Percentiles rank a stretch among this genome's conserved stretches.
These are phyloP conservation scores for Chaunax sp. DNA, from an alignment of 2,797 vertebrate species.

Conservation along the genomic window DNA sequence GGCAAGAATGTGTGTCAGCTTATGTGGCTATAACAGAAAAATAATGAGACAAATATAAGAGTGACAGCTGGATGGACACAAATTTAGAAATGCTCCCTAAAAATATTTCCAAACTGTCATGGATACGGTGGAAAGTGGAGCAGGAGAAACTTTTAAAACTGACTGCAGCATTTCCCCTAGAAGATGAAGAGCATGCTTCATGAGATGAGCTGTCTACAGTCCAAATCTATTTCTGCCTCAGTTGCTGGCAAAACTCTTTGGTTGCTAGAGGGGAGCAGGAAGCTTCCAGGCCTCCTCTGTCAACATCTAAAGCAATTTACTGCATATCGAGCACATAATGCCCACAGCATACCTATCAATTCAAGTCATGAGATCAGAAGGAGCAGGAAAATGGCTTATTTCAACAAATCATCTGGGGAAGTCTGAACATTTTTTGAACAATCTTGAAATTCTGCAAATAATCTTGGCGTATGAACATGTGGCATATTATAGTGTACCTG, in stretches of 20 bases:
- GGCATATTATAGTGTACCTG: conserved; percentile 13
- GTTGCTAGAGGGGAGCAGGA: conserved; percentile 52
- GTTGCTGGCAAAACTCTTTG: conserved; percentile 55
- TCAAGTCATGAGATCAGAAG: conserved; percentile 47
- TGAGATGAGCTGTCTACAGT: conserved; percentile 68
- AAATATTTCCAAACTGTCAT: conserved; percentile 52
- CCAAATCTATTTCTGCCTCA: conserved; percentile 76
- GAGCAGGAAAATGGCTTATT: conserved; percentile 35
- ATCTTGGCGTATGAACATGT: conserved; percentile 10
- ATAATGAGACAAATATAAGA: conserved; percentile 6
- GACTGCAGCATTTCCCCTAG: conserved; percentile 49
- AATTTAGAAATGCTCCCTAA: conserved; percentile 32
- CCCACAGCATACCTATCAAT: conserved; percentile 48
- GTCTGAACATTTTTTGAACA: conserved; percentile 28
- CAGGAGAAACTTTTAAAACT: conserved; percentile 61
- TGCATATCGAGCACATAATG: conserved; percentile 54
- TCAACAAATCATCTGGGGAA: conserved; percentile 32
- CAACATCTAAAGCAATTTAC: conserved; percentile 64
- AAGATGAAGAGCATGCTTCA: conserved; percentile 52
- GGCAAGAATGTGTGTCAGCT: background rate
- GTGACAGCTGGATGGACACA: conserved; percentile 39
- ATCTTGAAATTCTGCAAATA: conserved; percentile 30
- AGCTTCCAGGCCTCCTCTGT: conserved; percentile 64
- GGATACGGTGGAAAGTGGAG: conserved; percentile 51
- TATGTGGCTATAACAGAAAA: conserved; percentile 2